These are phyloP conservation scores for Pseudoips prasinana DNA, from an alignment of 2,888 invertebrate genomes.

Conservation along the genomic window DNA sequence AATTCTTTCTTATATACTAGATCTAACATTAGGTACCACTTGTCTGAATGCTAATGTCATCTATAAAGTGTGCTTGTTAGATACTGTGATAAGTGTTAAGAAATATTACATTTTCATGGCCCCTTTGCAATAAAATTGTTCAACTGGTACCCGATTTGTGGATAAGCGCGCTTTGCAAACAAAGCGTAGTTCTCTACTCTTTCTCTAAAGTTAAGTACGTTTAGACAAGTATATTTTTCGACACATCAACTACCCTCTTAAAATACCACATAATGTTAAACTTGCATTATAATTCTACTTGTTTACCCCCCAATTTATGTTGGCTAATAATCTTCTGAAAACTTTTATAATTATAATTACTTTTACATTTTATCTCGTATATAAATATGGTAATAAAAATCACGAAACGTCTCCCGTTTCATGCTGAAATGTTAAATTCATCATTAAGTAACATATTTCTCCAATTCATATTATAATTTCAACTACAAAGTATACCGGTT, in stretches of 20 bases:
- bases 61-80: slow-evolving; percentile 37
- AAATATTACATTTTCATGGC: slow-evolving; percentile 52
- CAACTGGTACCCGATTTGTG: slow-evolving; percentile 45
- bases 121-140: slow-evolving; percentile 62
- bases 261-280: slow-evolving; percentile 51
- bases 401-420: slow-evolving; percentile 36
- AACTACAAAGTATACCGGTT: slow-evolving; percentile 21
- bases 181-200: slow-evolving; percentile 40
- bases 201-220: slow-evolving; percentile 65
- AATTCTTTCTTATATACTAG: slow-evolving; percentile 26
- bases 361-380: slow-evolving; percentile 24
- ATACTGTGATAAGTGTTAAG: slow-evolving; percentile 17
- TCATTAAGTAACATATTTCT: slow-evolving; percentile 18
- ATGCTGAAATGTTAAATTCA: slow-evolving; percentile 36
- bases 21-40: slow-evolving; percentile 30
- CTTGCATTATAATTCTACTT: slow-evolving; percentile 60
- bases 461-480: slow-evolving; percentile 12
- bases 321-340: slow-evolving; percentile 75
- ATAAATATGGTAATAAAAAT: slow-evolving; percentile 20
- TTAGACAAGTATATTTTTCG: slow-evolving; percentile 47
- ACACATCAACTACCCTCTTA: slow-evolving; percentile 57
- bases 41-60: slow-evolving; percentile 25
- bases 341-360: slow-evolving; percentile 48
- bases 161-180: slow-evolving; percentile 55
- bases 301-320: slow-evolving; percentile 64